These are phyloP conservation scores for Plagodis pulveraria DNA, from an alignment of 2,888 invertebrate species.

Conservation along the genomic window DNA sequence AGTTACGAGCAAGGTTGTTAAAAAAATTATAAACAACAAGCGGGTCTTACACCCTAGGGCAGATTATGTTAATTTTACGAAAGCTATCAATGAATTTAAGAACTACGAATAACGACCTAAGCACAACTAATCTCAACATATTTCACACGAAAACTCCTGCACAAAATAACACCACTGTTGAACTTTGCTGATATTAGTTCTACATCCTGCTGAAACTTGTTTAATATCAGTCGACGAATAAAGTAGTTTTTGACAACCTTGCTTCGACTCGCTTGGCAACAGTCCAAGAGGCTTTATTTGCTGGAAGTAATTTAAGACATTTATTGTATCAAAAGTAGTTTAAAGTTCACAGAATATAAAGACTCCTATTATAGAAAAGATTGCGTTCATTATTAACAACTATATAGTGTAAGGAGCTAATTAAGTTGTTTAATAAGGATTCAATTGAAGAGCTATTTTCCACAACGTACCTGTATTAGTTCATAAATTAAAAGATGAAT, in stretches of 20 bases:
- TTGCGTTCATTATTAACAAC: no score
- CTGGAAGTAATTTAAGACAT: background rate
- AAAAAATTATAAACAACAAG: no score
- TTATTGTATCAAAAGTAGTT: constrained; percentile 6
- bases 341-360: background rate
- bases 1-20: no score
- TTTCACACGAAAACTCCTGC: constrained; percentile 7
- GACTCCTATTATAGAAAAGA: background rate
- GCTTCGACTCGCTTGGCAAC: constrained; percentile 5
- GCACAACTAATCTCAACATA: background rate
- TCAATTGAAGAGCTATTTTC: no score
- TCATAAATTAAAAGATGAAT: no score
- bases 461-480: no score
- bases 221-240: constrained; percentile 5
- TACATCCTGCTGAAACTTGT: constrained; percentile 4
- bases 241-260: constrained; percentile 3
- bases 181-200: constrained; percentile 7
- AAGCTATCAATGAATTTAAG: no score
- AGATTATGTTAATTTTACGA: no score
- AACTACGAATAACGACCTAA: background rate
- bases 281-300: constrained; percentile 11
- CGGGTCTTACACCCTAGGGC: no score
- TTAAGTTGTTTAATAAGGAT: no score
- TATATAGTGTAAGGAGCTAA: no score
- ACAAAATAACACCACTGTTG: background rate